Conservation (phyloP, 2,113 vertebrate genomes). For the Ophiodon elongatus region DNA sequence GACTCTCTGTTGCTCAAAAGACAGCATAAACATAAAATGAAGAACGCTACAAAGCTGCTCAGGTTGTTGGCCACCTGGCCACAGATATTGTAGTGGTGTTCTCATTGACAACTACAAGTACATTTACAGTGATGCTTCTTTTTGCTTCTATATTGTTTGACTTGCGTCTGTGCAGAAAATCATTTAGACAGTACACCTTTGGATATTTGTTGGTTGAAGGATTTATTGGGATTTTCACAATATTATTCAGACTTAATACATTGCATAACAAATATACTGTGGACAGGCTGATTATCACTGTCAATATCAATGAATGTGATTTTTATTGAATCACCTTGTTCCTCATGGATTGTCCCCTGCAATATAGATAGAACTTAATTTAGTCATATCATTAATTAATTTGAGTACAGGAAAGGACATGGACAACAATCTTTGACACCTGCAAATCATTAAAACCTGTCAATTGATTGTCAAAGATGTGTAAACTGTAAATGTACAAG, state of each 20-base stretch:
- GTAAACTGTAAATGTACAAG: background rate
- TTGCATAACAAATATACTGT: background rate
- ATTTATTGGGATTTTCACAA: conserved; percentile 12
- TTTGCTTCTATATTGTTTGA: background rate
- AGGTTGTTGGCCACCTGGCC: background rate
- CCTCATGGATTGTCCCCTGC: conserved; percentile 38
- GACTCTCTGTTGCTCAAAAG: background rate
- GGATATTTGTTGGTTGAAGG: background rate
- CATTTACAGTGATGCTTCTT: background rate
- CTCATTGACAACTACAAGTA: background rate
- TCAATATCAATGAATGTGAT: background rate
- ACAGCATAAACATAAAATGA: background rate
- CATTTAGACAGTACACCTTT: background rate
- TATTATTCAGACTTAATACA: background rate
- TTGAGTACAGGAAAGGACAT: background rate
- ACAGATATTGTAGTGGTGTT: background rate
- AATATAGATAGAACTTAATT: conserved; percentile 33
- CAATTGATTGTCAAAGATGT: background rate
- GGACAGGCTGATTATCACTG: background rate
- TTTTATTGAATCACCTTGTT: conserved; percentile 31
- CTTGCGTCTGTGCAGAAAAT: background rate
- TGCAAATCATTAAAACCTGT: conserved; percentile 5
- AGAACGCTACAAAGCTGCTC: background rate
- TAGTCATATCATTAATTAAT: background rate
- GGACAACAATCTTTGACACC: background rate